These are phyloP conservation scores for Amiota communis DNA, from an alignment of 2,888 invertebrate species.

Conservation along the genomic window DNA sequence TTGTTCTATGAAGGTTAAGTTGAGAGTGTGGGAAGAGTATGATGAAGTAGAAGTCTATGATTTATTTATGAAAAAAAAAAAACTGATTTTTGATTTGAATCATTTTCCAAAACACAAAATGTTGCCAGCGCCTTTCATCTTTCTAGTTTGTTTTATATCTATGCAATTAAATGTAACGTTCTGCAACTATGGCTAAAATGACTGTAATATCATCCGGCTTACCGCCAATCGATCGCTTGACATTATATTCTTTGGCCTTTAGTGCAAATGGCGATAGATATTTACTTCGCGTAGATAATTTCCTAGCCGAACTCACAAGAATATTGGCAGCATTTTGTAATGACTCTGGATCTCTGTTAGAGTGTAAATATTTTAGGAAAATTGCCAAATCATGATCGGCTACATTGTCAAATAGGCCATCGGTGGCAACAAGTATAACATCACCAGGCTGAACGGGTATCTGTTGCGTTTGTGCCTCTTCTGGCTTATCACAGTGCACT, in stretches of 20 bases:
- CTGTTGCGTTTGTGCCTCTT: conserved; percentile 87
- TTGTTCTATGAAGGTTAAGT: too few relatives aligned
- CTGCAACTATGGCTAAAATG: conserved; percentile 51
- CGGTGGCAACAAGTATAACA: conserved; percentile 93
- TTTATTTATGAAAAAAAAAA: too few relatives aligned
- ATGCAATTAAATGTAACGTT: conserved; percentile 7
- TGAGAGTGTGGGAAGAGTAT: too few relatives aligned
- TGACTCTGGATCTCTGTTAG: background rate
- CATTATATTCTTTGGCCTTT: conserved; percentile 43
- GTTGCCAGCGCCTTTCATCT: background rate
- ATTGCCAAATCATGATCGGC: conserved; percentile 89
- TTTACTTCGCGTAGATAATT: conserved; percentile 35
- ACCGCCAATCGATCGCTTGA: conserved; percentile 40
- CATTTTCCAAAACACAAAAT: too few relatives aligned
- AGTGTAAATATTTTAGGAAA: conserved; percentile 80
- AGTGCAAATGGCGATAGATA: conserved; percentile 51
- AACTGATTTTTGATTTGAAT: too few relatives aligned
- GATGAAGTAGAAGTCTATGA: too few relatives aligned
- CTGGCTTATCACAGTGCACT: conserved; percentile 91
- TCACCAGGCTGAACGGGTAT: conserved; percentile 90
- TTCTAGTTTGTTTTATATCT: background rate
- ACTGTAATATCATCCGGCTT: conserved; percentile 58
- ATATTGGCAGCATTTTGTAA: conserved; percentile 46
- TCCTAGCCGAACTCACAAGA: conserved; percentile 44
- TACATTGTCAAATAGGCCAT: conserved; percentile 98